Conservation (phyloP, 2,113 vertebrate species). For the Phodopus roborovskii region DNA sequence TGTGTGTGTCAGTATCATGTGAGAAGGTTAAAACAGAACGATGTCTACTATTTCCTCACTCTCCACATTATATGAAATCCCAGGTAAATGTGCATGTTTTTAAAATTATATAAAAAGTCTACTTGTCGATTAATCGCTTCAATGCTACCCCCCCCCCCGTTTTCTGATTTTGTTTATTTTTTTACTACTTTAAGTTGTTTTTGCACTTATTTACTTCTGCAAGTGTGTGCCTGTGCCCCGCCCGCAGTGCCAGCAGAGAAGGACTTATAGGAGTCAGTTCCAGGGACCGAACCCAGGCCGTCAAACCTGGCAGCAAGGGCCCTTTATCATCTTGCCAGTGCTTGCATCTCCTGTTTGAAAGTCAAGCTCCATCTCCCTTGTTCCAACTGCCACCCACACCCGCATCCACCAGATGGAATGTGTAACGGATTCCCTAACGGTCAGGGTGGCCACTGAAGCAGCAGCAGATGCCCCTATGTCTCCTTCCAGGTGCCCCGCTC, state of each 20-base stretch:
- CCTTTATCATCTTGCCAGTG: not conserved
- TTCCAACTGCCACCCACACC: not conserved
- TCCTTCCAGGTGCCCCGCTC: not conserved
- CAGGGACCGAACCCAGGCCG: not conserved
- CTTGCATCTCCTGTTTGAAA: not conserved
- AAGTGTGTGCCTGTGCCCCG: not conserved
- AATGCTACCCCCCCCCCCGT: not conserved
- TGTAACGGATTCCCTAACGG: not conserved
- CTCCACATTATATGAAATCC: not conserved
- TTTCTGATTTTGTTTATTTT: too few species aligned
- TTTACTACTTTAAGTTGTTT: not conserved
- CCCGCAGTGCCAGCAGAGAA: not conserved
- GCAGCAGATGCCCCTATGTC: rapidly evolving
- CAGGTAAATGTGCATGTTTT: not conserved
- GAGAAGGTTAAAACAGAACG: not conserved
- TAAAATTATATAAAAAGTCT: not conserved
- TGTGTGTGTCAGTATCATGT: too few species aligned
- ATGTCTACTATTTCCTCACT: not conserved
- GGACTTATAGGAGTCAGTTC: not conserved
- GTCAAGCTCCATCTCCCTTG: not conserved
- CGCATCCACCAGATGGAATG: not conserved
- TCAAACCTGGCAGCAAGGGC: not conserved
- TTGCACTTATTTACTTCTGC: not conserved
- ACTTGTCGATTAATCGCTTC: not conserved
- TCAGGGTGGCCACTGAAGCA: rapidly evolving